Evolutionary conservation across 2,888 invertebrate genomes (phyloP).

Genomic region (Parnassius smintheus): DNA sequence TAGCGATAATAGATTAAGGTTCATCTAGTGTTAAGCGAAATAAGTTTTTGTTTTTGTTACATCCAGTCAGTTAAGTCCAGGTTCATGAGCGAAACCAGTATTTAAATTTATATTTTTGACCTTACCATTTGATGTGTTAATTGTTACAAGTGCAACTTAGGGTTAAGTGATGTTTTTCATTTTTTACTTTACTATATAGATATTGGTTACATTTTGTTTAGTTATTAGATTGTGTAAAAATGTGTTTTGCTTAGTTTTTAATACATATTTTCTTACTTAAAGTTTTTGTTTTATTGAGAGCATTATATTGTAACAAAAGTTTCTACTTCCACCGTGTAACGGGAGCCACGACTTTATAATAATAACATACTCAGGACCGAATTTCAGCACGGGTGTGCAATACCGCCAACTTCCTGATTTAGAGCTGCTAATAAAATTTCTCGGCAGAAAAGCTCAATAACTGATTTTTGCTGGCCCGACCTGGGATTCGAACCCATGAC

Average conservation of each 20-base stretch:
- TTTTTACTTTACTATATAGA: background rate
- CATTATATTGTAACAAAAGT: too few relatives aligned
- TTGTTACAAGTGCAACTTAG: slow-evolving; percentile 26
- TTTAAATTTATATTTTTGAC: slow-evolving; percentile 27
- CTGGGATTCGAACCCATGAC: too few relatives aligned
- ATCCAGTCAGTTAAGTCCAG: slow-evolving; percentile 35
- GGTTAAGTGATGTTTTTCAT: slow-evolving; percentile 23
- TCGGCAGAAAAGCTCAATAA: too few relatives aligned
- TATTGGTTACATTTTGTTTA: slow-evolving; percentile 18
- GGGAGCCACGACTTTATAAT: too few relatives aligned
- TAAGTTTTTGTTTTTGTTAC: slow-evolving; percentile 25
- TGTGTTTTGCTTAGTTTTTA: slow-evolving; percentile 26
- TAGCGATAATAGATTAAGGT: slow-evolving; percentile 16
- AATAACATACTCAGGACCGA: too few relatives aligned
- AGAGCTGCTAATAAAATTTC: too few relatives aligned
- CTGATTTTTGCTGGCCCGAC: too few relatives aligned
- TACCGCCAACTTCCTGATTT: too few relatives aligned
- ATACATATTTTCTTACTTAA: slow-evolving; percentile 34
- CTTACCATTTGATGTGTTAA: slow-evolving; percentile 21
- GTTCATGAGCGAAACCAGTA: slow-evolving; percentile 44
- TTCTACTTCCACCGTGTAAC: too few relatives aligned
- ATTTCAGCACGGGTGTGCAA: too few relatives aligned
- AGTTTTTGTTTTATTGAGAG: slow-evolving; percentile 7
- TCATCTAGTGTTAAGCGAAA: slow-evolving; percentile 4
- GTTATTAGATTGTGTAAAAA: slow-evolving; percentile 11